Conservation (phyloP, 2,113 vertebrate genomes). For the Grantiella picta region DNA sequence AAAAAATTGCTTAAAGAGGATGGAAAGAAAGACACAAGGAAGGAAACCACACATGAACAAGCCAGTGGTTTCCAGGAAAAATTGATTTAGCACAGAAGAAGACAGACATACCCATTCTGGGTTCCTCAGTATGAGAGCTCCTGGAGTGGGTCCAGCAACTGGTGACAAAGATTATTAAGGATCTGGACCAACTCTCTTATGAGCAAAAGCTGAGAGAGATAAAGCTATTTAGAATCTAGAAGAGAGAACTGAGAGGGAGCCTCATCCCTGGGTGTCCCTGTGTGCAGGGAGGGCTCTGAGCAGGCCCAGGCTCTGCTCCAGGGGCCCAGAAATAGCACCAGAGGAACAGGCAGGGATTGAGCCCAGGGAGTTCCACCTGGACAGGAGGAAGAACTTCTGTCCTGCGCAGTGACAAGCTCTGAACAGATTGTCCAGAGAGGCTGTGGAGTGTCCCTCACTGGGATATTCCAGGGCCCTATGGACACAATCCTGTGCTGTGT, state of each 20-base stretch:
- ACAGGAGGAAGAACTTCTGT: rapidly evolving
- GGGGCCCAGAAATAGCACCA: not conserved
- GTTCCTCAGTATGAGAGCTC: too few species aligned
- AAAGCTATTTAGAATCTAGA: not conserved
- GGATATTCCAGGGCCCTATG: not conserved
- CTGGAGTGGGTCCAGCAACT: not conserved
- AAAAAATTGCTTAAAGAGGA: not conserved
- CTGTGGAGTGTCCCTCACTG: not conserved
- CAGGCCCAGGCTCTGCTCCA: not conserved
- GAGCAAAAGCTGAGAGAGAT: not conserved
- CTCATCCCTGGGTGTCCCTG: not conserved
- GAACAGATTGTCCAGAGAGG: not conserved
- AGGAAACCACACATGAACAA: not conserved
- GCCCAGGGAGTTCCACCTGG: not conserved
- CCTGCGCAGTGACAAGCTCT: rapidly evolving
- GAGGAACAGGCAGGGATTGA: rapidly evolving
- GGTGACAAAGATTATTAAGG: too few species aligned
- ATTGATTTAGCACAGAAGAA: not conserved
- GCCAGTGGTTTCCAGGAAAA: not conserved
- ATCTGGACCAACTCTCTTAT: not conserved
- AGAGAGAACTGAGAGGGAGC: not conserved
- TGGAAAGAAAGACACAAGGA: not conserved
- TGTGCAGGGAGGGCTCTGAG: not conserved
- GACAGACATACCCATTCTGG: not conserved
- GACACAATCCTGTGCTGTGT: not conserved